A percentile compares a stretch with the other conserved stretches of the same genome.
phyloP scores from a whole-genome alignment of 2,888 invertebrate species.

The Dermolepida albohirtum region DNA sequence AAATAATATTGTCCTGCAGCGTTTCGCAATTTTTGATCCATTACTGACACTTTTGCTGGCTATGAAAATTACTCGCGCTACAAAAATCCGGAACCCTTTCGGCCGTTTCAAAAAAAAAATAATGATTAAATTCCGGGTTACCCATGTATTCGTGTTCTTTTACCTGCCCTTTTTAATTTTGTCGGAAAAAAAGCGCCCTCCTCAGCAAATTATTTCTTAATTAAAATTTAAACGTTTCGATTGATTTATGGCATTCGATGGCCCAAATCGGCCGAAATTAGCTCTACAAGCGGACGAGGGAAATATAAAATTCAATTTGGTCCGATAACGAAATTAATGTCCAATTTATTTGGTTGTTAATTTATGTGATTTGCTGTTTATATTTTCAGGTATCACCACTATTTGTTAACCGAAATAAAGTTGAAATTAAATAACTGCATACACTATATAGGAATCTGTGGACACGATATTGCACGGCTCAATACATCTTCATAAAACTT shows the following conservation, averaged over 20 bases:
- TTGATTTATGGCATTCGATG: constrained; percentile 23
- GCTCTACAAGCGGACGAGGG: not conserved
- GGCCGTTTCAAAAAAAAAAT: constrained; percentile 4
- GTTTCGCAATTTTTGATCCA: constrained; percentile 3
- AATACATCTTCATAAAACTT: no score
- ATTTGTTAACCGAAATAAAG: no score
- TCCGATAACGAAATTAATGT: constrained; percentile 1
- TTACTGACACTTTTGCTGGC: not conserved
- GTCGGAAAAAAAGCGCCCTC: constrained; percentile 9
- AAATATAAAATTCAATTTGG: constrained; percentile 5
- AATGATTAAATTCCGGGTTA: constrained; percentile 26
- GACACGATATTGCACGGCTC: no score
- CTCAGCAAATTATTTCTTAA: constrained; percentile 32
- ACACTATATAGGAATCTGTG: no score
- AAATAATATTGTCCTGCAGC: not conserved
- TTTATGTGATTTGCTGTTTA: not conserved
- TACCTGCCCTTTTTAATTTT: constrained; percentile 7
- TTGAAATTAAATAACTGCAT: no score
- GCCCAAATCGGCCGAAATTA: constrained; percentile 2
- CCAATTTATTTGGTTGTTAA: not conserved
- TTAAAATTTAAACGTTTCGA: constrained; percentile 28
- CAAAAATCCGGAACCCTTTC: not conserved
- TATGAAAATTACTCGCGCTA: constrained; percentile 1
- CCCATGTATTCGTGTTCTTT: constrained; percentile 1
- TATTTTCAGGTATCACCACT: no score